Percentiles rank a stretch among this genome's conserved stretches.
These are phyloP conservation scores for Parascotia fuliginaria DNA, from an alignment of 2,888 invertebrate species.

Conservation along the genomic window DNA sequence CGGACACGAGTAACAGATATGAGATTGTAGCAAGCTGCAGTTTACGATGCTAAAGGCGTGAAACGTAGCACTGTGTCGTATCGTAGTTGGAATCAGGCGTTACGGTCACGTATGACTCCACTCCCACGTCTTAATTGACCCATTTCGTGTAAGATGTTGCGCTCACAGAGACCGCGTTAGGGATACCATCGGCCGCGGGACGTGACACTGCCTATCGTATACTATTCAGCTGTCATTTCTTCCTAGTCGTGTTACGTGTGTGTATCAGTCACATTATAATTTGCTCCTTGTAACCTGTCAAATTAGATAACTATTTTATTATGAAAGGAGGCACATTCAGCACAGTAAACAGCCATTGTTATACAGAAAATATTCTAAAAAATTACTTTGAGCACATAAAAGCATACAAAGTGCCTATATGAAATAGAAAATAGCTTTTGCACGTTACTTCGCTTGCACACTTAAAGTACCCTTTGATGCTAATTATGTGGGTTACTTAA, in stretches of 20 bases:
- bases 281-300: constrained; percentile 14
- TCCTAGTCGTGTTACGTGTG: constrained; percentile 34
- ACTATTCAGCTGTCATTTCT: constrained; percentile 47
- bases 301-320: constrained; percentile 16
- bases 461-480: too few relatives aligned
- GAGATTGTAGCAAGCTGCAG: constrained; percentile 57
- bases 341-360: too few relatives aligned
- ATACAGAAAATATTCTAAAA: too few relatives aligned
- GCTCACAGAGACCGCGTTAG: constrained; percentile 67
- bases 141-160: constrained; percentile 81
- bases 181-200: constrained; percentile 81
- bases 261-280: constrained; percentile 48
- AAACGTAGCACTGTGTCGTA: constrained; percentile 73
- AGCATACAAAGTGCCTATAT: too few relatives aligned
- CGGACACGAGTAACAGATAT: constrained; percentile 40
- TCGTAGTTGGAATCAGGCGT: constrained; percentile 72
- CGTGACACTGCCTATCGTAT: constrained; percentile 68
- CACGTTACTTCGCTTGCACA: too few relatives aligned
- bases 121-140: constrained; percentile 86
- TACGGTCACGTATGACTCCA: constrained; percentile 80
- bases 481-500: too few relatives aligned
- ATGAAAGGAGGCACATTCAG: too few relatives aligned
- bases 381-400: too few relatives aligned
- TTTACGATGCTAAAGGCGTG: constrained; percentile 72
- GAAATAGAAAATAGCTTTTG: too few relatives aligned